Percentiles rank a stretch among this genome's conserved stretches.
These are phyloP conservation scores for Oxyteleia sp. DNA, from an alignment of 2,888 invertebrate species.

Conservation along the genomic window DNA sequence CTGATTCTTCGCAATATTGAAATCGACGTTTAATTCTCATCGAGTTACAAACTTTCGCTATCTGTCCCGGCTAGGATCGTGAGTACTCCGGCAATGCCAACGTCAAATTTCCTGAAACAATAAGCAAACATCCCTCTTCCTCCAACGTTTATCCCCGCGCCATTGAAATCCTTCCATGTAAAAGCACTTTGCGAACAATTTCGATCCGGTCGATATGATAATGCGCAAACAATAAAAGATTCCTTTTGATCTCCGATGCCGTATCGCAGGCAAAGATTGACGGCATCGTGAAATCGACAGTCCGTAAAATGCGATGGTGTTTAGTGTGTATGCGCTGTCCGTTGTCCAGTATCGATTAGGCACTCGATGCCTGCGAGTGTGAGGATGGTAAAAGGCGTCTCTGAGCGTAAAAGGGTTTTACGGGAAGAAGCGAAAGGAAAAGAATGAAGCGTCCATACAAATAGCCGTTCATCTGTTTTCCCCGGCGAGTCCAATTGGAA, in stretches of 20 bases:
- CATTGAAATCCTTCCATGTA: slow-evolving; percentile 7
- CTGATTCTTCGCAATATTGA: too few relatives aligned
- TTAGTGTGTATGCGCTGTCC: slow-evolving; percentile 27
- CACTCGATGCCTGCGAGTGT: not conserved
- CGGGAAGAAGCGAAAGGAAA: slow-evolving; percentile 1
- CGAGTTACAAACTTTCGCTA: not conserved
- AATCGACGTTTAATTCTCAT: too few relatives aligned
- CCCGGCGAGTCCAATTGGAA: slow-evolving; percentile 34
- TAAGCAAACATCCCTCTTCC: slow-evolving; percentile 24
- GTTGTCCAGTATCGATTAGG: slow-evolving; percentile 53
- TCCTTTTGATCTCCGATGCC: slow-evolving; percentile 15
- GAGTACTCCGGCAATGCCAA: not conserved
- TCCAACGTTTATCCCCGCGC: not conserved
- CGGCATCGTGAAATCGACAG: not conserved
- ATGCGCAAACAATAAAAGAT: slow-evolving; percentile 20
- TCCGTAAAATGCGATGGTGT: slow-evolving; percentile 11
- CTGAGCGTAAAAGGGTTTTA: slow-evolving; percentile 19
- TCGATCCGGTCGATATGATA: slow-evolving; percentile 16
- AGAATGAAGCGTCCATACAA: slow-evolving; percentile 28
- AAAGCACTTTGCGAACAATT: slow-evolving; percentile 16
- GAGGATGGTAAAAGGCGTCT: slow-evolving; percentile 8
- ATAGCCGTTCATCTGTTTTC: slow-evolving; percentile 46
- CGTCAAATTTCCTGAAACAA: slow-evolving; percentile 33
- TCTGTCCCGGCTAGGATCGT: slow-evolving; percentile 2
- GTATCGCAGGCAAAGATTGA: slow-evolving; percentile 8